phyloP scores from a whole-genome alignment of 2,113 vertebrate species.

The Sceloporus undulatus region DNA sequence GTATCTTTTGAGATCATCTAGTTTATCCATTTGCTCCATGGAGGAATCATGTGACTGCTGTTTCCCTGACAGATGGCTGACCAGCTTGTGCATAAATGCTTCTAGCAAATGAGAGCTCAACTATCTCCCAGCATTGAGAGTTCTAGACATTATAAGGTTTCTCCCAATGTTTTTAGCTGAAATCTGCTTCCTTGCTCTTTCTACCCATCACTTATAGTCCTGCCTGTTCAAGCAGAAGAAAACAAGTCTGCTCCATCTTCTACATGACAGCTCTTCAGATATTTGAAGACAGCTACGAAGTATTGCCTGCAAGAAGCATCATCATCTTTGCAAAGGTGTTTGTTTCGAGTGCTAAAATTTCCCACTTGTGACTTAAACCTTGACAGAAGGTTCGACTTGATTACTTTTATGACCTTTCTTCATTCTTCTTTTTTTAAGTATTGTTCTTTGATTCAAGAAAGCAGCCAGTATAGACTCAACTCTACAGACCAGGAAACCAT shows the following conservation, averaged over 20 bases:
- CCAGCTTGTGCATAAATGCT: neutral
- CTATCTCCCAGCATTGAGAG: constrained; percentile 6
- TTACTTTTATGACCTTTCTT: neutral
- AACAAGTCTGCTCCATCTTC: neutral
- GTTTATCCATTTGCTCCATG: neutral
- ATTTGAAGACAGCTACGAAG: too few relatives aligned
- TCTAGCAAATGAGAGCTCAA: neutral
- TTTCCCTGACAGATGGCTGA: neutral
- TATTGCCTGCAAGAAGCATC: neutral
- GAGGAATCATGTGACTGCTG: neutral
- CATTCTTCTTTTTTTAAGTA: neutral
- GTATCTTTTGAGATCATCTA: neutral
- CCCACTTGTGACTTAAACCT: neutral
- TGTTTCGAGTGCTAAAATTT: neutral
- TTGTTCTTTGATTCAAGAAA: neutral
- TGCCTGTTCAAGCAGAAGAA: neutral
- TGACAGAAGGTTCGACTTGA: neutral
- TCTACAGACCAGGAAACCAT: neutral
- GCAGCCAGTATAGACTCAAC: neutral
- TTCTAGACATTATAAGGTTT: neutral
- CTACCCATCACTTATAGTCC: neutral
- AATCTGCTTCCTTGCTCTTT: neutral
- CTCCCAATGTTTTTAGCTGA: constrained; percentile 11
- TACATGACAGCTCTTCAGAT: neutral
- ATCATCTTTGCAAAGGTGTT: neutral